These are phyloP conservation scores for Megalonaias nervosa DNA, from an alignment of 1,140 invertebrate species.

Conservation along the genomic window DNA sequence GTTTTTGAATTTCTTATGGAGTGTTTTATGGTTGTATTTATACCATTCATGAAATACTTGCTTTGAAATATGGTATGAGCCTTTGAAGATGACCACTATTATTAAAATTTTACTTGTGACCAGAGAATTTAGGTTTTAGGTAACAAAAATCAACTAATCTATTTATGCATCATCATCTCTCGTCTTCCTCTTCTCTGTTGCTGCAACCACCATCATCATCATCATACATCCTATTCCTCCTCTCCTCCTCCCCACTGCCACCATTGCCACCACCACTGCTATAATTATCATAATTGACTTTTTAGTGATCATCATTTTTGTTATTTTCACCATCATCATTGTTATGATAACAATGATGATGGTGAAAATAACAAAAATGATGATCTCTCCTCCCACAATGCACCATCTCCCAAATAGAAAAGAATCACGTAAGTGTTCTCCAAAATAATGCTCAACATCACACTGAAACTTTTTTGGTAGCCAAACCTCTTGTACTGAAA, in stretches of 20 bases:
- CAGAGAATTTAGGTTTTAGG: too few relatives aligned
- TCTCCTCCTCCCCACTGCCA: neutral
- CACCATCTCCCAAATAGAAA: too few relatives aligned
- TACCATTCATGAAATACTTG: too few relatives aligned
- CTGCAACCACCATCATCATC: neutral
- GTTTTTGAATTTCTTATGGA: too few relatives aligned
- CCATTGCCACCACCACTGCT: neutral
- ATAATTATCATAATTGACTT: slow-evolving; percentile 1
- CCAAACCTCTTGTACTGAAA: too few relatives aligned
- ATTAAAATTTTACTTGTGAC: neutral
- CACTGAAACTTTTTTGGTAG: too few relatives aligned
- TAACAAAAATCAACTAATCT: neutral
- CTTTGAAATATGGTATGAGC: too few relatives aligned
- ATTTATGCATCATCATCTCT: slow-evolving; percentile 1
- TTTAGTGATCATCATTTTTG: slow-evolving; percentile 4
- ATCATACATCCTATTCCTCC: slow-evolving; percentile 1
- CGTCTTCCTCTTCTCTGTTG: neutral
- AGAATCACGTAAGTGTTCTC: too few relatives aligned
- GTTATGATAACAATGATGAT: too few relatives aligned
- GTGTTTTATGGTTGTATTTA: too few relatives aligned
- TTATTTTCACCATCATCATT: neutral
- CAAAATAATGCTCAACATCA: too few relatives aligned
- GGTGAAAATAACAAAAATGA: too few relatives aligned
- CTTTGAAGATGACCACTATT: neutral
- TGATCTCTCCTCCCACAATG: neutral